Percentiles rank a stretch among this genome's conserved stretches.
These are phyloP conservation scores for Myoxocephalus aenaeus DNA, from an alignment of 2,797 vertebrate species.

Conservation along the genomic window DNA sequence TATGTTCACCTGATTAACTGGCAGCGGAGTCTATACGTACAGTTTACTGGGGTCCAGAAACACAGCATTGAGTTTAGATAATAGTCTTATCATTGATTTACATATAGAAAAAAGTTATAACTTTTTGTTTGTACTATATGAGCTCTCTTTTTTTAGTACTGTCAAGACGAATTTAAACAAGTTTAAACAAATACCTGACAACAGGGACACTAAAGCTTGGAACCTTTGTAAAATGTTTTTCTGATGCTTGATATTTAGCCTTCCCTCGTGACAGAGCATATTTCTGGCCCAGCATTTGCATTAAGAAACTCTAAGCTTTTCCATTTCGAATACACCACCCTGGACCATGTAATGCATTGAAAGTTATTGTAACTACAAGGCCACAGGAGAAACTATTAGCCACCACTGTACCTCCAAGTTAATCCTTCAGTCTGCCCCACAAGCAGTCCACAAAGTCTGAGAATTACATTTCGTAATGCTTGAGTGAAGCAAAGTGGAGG, in stretches of 20 bases:
- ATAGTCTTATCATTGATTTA: not conserved
- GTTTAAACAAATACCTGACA: not conserved
- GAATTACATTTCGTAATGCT: constrained; percentile 28
- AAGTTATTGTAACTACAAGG: constrained; percentile 25
- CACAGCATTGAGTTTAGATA: not conserved
- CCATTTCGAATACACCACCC: constrained; percentile 8
- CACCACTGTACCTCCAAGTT: not conserved
- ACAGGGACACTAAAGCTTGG: not conserved
- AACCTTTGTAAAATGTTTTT: not conserved
- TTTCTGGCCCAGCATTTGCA: constrained; percentile 2
- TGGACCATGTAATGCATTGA: constrained; percentile 1
- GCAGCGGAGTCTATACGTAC: too few relatives aligned
- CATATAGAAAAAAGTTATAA: too few relatives aligned
- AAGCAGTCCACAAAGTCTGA: constrained; percentile 25
- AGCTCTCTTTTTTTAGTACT: too few relatives aligned
- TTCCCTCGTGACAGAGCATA: not conserved
- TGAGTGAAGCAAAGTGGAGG: constrained; percentile 23
- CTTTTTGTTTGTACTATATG: not conserved
- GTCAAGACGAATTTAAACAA: too few relatives aligned
- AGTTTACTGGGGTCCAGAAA: too few relatives aligned
- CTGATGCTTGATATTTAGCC: too few relatives aligned
- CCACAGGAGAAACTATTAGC: constrained; percentile 5
- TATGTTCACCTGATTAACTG: too few relatives aligned
- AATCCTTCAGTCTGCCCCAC: constrained; percentile 35
- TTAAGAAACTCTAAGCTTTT: not conserved